phyloP scores from a whole-genome alignment of 2,888 invertebrate species.

The Ornithoptera alexandrae region DNA sequence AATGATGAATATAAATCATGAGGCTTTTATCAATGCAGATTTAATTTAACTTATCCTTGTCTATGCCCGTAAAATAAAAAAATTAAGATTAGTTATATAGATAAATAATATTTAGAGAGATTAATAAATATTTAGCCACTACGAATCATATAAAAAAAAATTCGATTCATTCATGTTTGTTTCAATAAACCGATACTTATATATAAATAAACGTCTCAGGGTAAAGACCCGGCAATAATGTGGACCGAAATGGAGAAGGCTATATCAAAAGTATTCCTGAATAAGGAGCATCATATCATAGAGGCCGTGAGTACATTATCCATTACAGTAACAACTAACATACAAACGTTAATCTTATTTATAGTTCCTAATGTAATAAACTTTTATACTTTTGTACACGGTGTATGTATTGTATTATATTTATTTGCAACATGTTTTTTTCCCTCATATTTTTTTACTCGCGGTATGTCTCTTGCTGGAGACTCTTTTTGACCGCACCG shows the following conservation, averaged over 20 bases:
- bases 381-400: background rate
- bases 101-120: too few relatives aligned
- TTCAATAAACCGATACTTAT: background rate
- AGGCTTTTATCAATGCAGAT: too few relatives aligned
- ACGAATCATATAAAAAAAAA: background rate
- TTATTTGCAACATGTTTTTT: background rate
- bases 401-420: background rate
- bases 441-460: background rate
- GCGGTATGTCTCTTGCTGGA: background rate
- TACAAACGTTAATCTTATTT: constrained; percentile 1
- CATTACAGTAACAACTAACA: background rate
- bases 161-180: background rate
- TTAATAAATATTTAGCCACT: background rate
- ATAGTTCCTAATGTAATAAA: background rate
- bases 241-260: constrained; percentile 91
- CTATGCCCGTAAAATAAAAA: too few relatives aligned
- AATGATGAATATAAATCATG: too few relatives aligned
- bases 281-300: constrained; percentile 86
- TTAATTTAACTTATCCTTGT: too few relatives aligned
- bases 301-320: constrained; percentile 68
- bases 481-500: too few relatives aligned
- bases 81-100: too few relatives aligned
- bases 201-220: constrained; percentile 52
- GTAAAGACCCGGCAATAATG: constrained; percentile 85
- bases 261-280: constrained; percentile 83